Base-by-base conservation (phyloP, 2,888 invertebrate genomes). In the Aethes cnicana region DNA sequence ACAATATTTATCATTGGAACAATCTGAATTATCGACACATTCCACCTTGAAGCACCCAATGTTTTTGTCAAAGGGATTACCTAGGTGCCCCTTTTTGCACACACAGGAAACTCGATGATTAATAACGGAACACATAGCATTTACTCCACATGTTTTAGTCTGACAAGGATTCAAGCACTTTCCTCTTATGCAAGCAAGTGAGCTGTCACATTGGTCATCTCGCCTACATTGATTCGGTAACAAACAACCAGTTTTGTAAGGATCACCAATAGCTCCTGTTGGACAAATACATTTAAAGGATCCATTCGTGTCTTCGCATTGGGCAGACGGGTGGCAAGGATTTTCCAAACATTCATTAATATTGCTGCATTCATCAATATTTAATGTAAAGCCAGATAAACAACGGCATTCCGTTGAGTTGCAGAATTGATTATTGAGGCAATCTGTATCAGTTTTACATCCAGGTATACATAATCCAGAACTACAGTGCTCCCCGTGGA, bases 1-100 rank as follows among this genome's bases (percentile, higher is more conserved):
- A 69, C 97, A 97, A 61, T 92, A 92, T 77, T 94, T 95, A 56
- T 95, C 94, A 21, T 70, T 77, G 2, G 94, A 82, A 69, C 97
- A 97, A 62, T 96, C 96, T 26, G 91, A 91, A 71, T 95, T 92
- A 32, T 92, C 92, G 1, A 95, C 86, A 77, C 97, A 97, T 82
- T 97, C 97, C 1, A 97, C 97, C 81, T 95, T 95, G 75, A 96
- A 96, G 70, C 97, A 97, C 23, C 97, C 97, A 43, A 96, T 91
- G 42, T 91, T 91, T 46, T 90, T 86, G 68, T 96, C 95, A 47
- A 91, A 91, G 3, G 96, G 94, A 84, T 96, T 96, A 5, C 97
- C 97, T 20, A 97, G 88, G 73, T 94, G 94, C 12, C 96, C 96
- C 53, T 93, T 91, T 26, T 95, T 94, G 74, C 97, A 97, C 23